Conservation (phyloP, 2,797 vertebrate species). For the Anas acuta region DNA sequence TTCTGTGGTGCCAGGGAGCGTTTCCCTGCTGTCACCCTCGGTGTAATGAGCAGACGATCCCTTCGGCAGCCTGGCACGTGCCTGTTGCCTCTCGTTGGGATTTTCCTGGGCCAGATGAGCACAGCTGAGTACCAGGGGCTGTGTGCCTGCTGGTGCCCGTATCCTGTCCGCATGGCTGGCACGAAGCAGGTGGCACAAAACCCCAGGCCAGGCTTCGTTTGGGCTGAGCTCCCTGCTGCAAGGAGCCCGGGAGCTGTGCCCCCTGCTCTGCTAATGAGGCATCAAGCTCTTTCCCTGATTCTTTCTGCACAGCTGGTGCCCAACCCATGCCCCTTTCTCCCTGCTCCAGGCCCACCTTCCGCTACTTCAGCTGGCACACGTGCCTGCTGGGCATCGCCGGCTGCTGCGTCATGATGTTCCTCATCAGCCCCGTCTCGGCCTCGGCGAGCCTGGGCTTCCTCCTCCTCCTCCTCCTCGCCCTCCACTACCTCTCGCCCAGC, state of each 20-base stretch:
- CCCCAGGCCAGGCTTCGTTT: not conserved
- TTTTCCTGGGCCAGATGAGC: not conserved
- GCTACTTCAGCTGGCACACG: slow-evolving; percentile 91
- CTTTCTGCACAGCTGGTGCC: not conserved
- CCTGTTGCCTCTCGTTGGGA: not conserved
- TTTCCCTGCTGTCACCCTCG: not conserved
- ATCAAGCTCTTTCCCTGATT: not conserved
- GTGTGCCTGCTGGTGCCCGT: too few species aligned
- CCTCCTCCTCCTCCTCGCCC: slow-evolving; percentile 87
- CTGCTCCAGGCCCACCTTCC: slow-evolving; percentile 86
- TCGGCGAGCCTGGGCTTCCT: slow-evolving; percentile 90
- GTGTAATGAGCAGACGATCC: slow-evolving; percentile 57
- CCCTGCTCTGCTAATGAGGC: not conserved
- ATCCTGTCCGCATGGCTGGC: not conserved
- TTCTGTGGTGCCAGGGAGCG: slow-evolving; percentile 37
- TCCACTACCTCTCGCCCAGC: slow-evolving; percentile 91
- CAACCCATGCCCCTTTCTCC: not conserved
- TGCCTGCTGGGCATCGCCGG: slow-evolving; percentile 88
- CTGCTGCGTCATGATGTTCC: slow-evolving; percentile 90
- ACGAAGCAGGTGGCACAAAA: not conserved
- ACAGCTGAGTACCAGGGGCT: too few species aligned
- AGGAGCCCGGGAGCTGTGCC: not conserved
- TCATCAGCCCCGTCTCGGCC: slow-evolving; percentile 90
- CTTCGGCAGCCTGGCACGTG: slow-evolving; percentile 37
- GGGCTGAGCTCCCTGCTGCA: not conserved